Percentiles rank a stretch among this genome's conserved stretches.
Evolutionary conservation across 2,797 vertebrate species (phyloP).

Genomic region (Megaceryle alcyon): DNA sequence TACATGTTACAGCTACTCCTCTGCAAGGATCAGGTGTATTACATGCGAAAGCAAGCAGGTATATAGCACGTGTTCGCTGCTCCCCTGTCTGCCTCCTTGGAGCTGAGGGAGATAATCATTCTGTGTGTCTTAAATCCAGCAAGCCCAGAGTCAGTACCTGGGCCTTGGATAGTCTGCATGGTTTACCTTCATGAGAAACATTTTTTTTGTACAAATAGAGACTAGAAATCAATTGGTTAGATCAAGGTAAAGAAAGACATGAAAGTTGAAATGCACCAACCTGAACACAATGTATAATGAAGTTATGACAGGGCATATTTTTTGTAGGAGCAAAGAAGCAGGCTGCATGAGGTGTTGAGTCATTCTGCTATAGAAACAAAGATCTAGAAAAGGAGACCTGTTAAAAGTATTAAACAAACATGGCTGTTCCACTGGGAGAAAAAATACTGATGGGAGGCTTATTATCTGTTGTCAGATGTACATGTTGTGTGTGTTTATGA

Average conservation of each 20-base stretch:
- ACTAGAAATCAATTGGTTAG: background rate
- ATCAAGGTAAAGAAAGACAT: background rate
- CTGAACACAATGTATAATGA: background rate
- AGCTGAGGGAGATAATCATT: background rate
- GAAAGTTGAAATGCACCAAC: background rate
- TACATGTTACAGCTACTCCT: background rate
- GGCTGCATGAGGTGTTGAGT: background rate
- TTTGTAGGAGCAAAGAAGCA: background rate
- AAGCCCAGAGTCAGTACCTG: background rate
- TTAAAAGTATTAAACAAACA: background rate
- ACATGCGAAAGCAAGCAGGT: background rate
- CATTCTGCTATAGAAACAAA: background rate
- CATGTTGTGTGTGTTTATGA: background rate
- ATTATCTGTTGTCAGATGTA: background rate
- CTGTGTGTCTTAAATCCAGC: background rate
- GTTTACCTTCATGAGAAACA: background rate
- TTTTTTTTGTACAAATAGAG: background rate
- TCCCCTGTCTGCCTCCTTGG: background rate
- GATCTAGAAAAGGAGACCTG: background rate
- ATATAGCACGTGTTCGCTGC: background rate
- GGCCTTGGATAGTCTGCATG: background rate
- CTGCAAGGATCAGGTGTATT: too few species aligned
- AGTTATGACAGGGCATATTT: background rate
- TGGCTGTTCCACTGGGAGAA: background rate
- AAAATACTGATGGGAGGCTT: accelerated